A percentile compares a stretch with the other conserved stretches of the same genome.
Conservation (phyloP, 1,140 invertebrate species). For the Mercenaria mercenaria region DNA sequence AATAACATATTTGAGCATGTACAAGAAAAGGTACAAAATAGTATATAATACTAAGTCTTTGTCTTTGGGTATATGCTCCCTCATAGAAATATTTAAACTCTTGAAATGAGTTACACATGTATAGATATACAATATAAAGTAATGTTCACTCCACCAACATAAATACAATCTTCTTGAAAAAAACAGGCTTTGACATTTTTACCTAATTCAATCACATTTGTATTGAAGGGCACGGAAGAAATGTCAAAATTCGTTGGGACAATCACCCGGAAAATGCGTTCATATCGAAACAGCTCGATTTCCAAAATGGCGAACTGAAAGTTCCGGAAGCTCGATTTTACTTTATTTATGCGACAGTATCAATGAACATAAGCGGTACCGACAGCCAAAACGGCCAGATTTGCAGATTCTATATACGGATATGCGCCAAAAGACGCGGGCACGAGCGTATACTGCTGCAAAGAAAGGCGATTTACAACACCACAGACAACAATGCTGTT, state of each 20-base stretch:
- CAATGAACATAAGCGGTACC: neutral
- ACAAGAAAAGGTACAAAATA: too few relatives aligned
- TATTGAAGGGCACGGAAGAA: neutral
- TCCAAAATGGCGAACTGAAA: neutral
- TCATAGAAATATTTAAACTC: too few relatives aligned
- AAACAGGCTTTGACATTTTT: too few relatives aligned
- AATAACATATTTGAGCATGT: too few relatives aligned
- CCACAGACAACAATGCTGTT: neutral
- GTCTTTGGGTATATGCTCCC: too few relatives aligned
- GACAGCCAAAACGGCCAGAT: neutral
- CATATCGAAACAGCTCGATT: neutral
- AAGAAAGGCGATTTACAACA: neutral
- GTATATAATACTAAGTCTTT: too few relatives aligned
- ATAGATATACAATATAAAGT: too few relatives aligned
- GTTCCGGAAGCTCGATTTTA: neutral
- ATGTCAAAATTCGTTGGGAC: neutral
- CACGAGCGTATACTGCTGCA: neutral
- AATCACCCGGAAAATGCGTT: neutral
- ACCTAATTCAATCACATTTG: too few relatives aligned
- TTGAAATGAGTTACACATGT: too few relatives aligned
- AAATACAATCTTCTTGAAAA: too few relatives aligned
- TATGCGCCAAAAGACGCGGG: neutral
- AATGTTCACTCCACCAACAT: too few relatives aligned
- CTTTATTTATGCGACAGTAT: neutral
- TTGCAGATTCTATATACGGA: neutral